Evolutionary conservation across 2,797 vertebrate genomes (phyloP).

Genomic region (Melanotaenia parkinsoni): DNA sequence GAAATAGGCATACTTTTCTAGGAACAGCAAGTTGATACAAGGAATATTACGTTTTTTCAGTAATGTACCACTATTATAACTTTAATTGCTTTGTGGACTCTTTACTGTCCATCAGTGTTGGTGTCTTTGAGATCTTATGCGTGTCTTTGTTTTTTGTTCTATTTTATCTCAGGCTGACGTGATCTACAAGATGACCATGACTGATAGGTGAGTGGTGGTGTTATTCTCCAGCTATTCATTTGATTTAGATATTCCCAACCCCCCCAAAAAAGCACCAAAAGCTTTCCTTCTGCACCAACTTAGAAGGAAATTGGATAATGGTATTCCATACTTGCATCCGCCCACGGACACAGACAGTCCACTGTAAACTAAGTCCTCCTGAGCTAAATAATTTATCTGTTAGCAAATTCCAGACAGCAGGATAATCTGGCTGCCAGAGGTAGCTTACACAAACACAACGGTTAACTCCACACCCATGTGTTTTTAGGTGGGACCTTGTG

Average conservation of each 20-base stretch:
- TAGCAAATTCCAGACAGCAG: not conserved
- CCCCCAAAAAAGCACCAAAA: not conserved
- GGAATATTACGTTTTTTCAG: not conserved
- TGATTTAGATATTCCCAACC: not conserved
- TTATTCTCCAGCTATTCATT: not conserved
- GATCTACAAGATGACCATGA: conserved; percentile 99
- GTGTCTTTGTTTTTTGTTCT: not conserved
- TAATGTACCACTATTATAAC: not conserved
- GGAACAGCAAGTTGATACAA: not conserved
- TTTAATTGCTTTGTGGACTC: not conserved
- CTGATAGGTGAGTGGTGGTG: conserved; percentile 90
- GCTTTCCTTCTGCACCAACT: not conserved
- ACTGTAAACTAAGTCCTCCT: not conserved
- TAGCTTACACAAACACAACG: not conserved
- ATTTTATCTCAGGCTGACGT: conserved; percentile 91
- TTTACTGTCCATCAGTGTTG: not conserved
- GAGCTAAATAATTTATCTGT: conserved; percentile 6
- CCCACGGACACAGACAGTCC: not conserved
- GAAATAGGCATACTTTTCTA: not conserved
- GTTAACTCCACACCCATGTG: conserved; percentile 15
- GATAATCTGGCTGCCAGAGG: conserved; percentile 1
- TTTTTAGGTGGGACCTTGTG: not conserved
- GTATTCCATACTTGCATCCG: not conserved
- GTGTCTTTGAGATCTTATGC: not conserved
- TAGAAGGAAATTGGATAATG: not conserved